phyloP scores from a whole-genome alignment of 2,888 invertebrate genomes.

The Chaetogeoica ovagalla region DNA sequence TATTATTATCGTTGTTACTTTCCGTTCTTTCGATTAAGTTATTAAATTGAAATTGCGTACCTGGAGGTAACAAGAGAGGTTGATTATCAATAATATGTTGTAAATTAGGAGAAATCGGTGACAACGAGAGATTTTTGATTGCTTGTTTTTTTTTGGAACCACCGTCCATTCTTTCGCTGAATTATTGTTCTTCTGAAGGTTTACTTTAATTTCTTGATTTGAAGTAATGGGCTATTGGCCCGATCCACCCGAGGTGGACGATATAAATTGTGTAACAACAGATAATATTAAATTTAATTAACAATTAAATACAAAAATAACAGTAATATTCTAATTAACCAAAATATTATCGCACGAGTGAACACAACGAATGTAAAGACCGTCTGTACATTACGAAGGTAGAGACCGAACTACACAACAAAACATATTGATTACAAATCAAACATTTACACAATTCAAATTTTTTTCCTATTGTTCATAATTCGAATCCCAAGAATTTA shows the following conservation, averaged over 20 bases:
- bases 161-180: not conserved
- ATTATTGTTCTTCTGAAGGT: not conserved
- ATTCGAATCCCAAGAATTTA: no score
- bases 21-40: not conserved
- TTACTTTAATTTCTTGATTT: not conserved
- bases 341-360: no score
- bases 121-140: not conserved
- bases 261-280: not conserved
- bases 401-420: no score
- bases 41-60: not conserved
- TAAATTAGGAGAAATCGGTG: not conserved
- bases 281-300: no score
- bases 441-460: no score
- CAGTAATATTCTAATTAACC: no score
- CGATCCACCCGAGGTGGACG: conserved; percentile 1
- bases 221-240: not conserved
- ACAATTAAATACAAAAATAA: no score
- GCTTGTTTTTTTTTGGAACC: not conserved
- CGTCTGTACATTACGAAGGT: no score
- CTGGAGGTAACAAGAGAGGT: not conserved
- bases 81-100: not conserved
- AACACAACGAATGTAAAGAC: no score
- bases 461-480: no score
- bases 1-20: not conserved
- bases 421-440: no score